Evolutionary conservation across 2,888 invertebrate genomes (phyloP).

Genomic region (Ophion slaviceki): DNA sequence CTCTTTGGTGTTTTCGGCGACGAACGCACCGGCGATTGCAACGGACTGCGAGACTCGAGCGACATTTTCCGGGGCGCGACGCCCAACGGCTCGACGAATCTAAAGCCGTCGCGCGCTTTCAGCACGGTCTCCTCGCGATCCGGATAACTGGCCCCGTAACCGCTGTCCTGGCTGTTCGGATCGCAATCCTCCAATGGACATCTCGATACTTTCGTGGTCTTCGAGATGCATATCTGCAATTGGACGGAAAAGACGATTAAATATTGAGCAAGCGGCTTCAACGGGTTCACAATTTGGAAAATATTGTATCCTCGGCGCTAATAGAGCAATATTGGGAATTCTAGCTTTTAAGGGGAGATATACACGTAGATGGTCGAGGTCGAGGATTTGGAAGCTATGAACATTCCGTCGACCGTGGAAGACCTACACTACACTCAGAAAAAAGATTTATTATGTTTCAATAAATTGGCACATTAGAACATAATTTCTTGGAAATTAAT

Average conservation of each 20-base stretch:
- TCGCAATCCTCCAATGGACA: conserved; percentile 85
- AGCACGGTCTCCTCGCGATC: conserved; percentile 73
- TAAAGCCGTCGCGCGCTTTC: conserved; percentile 73
- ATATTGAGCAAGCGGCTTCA: conserved; percentile 1
- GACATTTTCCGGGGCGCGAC: conserved; percentile 81
- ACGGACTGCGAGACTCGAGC: conserved; percentile 74
- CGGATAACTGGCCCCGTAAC: conserved; percentile 84
- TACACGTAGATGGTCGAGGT: too few species aligned
- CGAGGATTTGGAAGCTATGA: too few species aligned
- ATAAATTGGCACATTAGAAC: too few species aligned
- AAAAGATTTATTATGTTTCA: too few species aligned
- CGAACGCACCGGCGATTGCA: conserved; percentile 74
- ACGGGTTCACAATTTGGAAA: neutral
- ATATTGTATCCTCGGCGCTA: neutral
- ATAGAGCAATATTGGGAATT: neutral
- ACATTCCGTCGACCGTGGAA: too few species aligned
- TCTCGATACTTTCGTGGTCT: conserved; percentile 72
- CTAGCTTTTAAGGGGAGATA: neutral
- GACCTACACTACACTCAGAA: too few species aligned
- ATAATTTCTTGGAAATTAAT: too few species aligned
- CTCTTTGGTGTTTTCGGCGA: conserved; percentile 71
- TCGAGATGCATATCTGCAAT: conserved; percentile 67
- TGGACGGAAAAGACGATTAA: conserved; percentile 18
- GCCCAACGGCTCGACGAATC: conserved; percentile 83
- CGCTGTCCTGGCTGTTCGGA: conserved; percentile 86